These are phyloP conservation scores for Arizona elegans DNA, from an alignment of 2,113 vertebrate genomes.

Conservation along the genomic window DNA sequence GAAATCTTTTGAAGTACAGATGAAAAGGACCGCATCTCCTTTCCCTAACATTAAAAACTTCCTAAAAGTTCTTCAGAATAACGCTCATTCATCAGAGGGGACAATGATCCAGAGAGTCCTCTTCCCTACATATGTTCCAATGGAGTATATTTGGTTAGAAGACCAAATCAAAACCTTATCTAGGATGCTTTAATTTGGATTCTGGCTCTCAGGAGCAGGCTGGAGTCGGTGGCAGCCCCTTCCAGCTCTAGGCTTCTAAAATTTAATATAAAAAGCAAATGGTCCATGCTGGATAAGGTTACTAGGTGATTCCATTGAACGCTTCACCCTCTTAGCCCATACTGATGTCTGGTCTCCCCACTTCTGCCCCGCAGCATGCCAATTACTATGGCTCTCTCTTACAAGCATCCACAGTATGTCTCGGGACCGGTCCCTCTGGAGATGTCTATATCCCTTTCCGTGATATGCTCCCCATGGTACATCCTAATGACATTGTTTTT, in stretches of 20 bases:
- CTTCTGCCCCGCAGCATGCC: slow-evolving; percentile 73
- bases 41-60: not conserved
- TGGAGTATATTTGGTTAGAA: not conserved
- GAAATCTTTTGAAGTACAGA: not conserved
- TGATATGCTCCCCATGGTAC: slow-evolving; percentile 89
- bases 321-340: not conserved
- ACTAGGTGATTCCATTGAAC: not conserved
- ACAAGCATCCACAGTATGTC: slow-evolving; percentile 85
- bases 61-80: not conserved
- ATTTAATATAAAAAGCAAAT: not conserved
- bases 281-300: not conserved
- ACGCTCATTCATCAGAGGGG: not conserved
- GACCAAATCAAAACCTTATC: not conserved
- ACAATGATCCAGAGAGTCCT: not conserved
- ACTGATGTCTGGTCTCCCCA: not conserved
- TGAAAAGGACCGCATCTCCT: not conserved
- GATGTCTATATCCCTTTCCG: slow-evolving; percentile 85
- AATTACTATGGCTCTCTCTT: slow-evolving; percentile 93
- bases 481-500: slow-evolving; percentile 88
- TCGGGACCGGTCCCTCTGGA: slow-evolving; percentile 78
- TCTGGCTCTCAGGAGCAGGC: not conserved
- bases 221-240: not conserved
- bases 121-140: not conserved
- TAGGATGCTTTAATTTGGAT: not conserved
- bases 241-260: not conserved